Evolutionary conservation across 2,797 vertebrate species (phyloP), one percentile per base, ranked within the genome.

Genomic region (Mycteria americana): DNA sequence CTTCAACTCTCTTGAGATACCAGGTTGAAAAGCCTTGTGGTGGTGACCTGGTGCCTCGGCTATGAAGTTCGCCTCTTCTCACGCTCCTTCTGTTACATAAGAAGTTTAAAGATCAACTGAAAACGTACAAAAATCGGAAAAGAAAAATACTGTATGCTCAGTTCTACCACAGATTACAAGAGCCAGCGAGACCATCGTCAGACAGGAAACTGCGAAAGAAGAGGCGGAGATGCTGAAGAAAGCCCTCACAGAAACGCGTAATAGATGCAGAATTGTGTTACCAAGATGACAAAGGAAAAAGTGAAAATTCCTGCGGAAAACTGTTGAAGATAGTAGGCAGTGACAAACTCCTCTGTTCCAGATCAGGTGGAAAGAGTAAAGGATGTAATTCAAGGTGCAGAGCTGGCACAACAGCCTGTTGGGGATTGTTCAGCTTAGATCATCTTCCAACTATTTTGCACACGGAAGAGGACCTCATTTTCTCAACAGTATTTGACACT

Each of bases 181-280:
- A 53, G 7, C 12, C 60, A 64, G 8, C 0, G 23, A 63, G 18
- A 27, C 28, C 16, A 19, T 6, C 3, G 7, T 0, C 9, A 28
- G 27, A 15, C 9, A 31, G 27, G 18, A 63, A 91, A 18, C 3
- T 2, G 7, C 23, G 25, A 84, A 88, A 13, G 6, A 46, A 60
- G 57, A 81, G 50, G 50, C 4, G 4, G 60, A 70, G 24, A 67
- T 48, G 45, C 19, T 80, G 62, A 68, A 37, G 18, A 72, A 43
- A 77, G 17, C 23, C 22, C 33, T 45, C 50, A n/a, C 48, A 57
- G 73, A 80, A 77, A 37, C 14, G 7, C 4, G 4, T 3, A 18
- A 18, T 6, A 48, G 35, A 21, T 45, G 37, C 27, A 43, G 65
- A 86, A 76, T 51, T 62, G 25, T 0, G 0, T 16, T 62, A 46